Base-by-base conservation (phyloP, 2,113 vertebrate genomes). In the Dicerorhinus sumatrensis region DNA sequence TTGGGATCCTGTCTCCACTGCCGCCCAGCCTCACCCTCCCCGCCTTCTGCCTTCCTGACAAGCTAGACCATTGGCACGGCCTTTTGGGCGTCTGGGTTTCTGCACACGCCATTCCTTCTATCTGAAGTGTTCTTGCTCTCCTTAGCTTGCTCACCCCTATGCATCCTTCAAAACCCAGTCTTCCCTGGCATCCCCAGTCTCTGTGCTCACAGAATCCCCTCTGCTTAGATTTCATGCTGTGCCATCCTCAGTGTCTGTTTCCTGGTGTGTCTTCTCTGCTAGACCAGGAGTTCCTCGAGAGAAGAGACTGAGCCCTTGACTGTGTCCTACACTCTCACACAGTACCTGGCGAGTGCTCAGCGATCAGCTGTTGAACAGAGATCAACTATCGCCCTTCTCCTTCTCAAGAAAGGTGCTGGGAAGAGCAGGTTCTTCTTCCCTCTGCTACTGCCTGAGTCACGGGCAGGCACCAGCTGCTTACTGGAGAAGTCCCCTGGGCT, bases 171-270 rank as follows among this genome's bases (percentile, higher is more conserved):
- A 56, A 67, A 54, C 82, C 11, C 31, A 0, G 9, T 16, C 36
- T 67, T 42, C 42, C 58, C 58, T 8, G 3, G 60, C 25, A 21
- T 3, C 23, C 42, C 42, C 36, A 4, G 31, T n/a, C 48, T 75
- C 97, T 8, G 31, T 25, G 69, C 79, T 75, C 84, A 88, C 93
- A 90, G 80, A 88, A 76, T 54, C 29, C 76, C 3, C 80, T 17
- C 18, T 0, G 16, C 8, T 48, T 31, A 1, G 16, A 20, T 10
- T 33, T 20, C 65, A 8, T 0, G 6, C 46, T 25, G 6, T 70
- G 51, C 23, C 0, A 0, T 4, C 20, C 13, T 72, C 31, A 3
- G 88, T 4, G 0, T 86, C 76, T 88, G 93, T 17, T 72, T 60
- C 60, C 72, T 31, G 60, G 25, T 1, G 12, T 27, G 10, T 76